Conservation (phyloP, 53 echinoderm and acorn worm species). For the Apostichopus leukothele region DNA sequence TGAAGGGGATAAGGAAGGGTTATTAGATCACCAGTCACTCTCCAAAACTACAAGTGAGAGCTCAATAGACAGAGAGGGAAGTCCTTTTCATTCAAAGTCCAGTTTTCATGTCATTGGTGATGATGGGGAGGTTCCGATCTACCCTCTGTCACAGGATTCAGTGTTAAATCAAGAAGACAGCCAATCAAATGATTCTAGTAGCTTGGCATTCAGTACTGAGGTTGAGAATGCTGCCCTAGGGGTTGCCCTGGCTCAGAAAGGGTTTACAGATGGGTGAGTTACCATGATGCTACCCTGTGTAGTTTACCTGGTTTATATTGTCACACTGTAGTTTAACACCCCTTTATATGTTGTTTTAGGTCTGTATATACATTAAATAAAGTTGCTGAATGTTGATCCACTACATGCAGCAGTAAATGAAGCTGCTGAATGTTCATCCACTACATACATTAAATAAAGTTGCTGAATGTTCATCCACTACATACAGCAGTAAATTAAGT, state of each 20-base stretch:
- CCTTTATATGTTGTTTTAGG: too few relatives aligned
- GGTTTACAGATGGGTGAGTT: constrained; percentile 75
- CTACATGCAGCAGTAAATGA: too few relatives aligned
- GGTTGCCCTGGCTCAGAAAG: constrained; percentile 86
- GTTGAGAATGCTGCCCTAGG: constrained; percentile 93
- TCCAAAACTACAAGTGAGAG: constrained; percentile 57
- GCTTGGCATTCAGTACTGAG: constrained; percentile 80
- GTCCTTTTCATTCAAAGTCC: constrained; percentile 57
- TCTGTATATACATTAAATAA: too few relatives aligned
- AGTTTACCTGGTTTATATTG: too few relatives aligned
- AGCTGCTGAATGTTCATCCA: too few relatives aligned
- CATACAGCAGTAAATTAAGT: too few relatives aligned
- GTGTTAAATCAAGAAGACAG: constrained; percentile 67
- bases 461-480: too few relatives aligned
- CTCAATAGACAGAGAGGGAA: constrained; percentile 56
- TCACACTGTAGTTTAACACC: too few relatives aligned
- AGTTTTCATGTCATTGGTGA: constrained; percentile 82
- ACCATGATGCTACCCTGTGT: too few relatives aligned
- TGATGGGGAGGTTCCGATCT: constrained; percentile 73
- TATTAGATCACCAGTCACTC: not conserved
- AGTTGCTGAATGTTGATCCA: too few relatives aligned
- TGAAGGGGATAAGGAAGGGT: constrained; percentile 23
- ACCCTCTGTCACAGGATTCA: constrained; percentile 69
- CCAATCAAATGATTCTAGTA: constrained; percentile 94
- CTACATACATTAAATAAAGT: too few relatives aligned